phyloP scores from a whole-genome alignment of 2,797 vertebrate genomes.

The Pangasius krempfi region DNA sequence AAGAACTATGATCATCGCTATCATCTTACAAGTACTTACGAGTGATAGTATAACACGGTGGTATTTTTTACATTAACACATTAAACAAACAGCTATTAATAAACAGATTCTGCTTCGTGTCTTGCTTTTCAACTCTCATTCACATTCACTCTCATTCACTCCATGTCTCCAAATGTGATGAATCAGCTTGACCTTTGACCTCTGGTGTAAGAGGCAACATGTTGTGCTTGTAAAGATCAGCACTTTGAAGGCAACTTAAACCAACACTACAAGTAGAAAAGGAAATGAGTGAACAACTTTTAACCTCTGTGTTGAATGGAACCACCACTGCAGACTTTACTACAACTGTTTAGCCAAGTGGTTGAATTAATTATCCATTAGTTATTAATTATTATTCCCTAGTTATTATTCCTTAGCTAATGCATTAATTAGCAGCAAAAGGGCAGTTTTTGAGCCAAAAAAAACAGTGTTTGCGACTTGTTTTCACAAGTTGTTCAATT shows the following conservation, averaged over 20 bases:
- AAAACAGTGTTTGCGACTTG: neutral
- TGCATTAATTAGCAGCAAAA: neutral
- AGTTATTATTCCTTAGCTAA: too few species aligned
- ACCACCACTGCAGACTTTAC: neutral
- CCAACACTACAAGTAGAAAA: conserved; percentile 3
- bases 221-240: conserved; percentile 4
- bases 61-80: neutral
- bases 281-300: neutral
- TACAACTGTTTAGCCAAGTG: neutral
- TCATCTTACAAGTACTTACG: neutral
- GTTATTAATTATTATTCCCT: neutral
- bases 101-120: neutral
- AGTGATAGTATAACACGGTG: too few species aligned
- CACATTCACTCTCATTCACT: neutral
- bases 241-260: neutral
- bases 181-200: conserved; percentile 13
- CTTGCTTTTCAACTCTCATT: neutral
- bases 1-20: too few species aligned
- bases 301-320: neutral
- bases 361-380: neutral
- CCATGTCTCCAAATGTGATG: neutral
- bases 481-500: too few species aligned
- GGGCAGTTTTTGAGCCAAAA: neutral
- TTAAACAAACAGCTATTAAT: neutral
- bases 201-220: neutral